Evolutionary conservation across 2,888 invertebrate species (phyloP).

Genomic region (Germaria angustata): DNA sequence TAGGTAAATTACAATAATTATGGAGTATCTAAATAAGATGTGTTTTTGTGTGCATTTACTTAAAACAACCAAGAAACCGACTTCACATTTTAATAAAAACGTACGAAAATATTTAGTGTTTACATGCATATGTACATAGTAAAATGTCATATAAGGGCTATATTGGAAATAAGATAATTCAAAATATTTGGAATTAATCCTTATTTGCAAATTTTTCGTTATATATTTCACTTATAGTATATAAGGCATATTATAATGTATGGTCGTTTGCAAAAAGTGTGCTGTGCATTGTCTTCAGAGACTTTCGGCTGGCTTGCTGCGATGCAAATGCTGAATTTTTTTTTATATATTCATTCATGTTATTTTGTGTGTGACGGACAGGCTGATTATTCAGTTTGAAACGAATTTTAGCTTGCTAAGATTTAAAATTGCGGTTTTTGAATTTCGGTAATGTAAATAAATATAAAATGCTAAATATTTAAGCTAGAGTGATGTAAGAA

Average conservation of each 20-base stretch:
- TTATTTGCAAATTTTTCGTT: too few relatives aligned
- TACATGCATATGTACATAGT: too few relatives aligned
- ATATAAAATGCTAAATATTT: neutral
- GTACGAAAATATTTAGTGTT: too few relatives aligned
- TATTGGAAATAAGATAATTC: too few relatives aligned
- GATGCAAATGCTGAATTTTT: constrained; percentile 68
- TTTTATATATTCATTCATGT: constrained; percentile 59
- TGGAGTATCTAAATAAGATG: neutral
- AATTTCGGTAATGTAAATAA: neutral
- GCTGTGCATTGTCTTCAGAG: constrained; percentile 59
- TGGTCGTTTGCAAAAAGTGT: constrained; percentile 66
- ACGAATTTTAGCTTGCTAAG: constrained; percentile 29
- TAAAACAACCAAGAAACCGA: too few relatives aligned
- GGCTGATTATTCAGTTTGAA: constrained; percentile 46
- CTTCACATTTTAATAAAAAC: too few relatives aligned
- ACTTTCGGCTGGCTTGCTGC: constrained; percentile 67
- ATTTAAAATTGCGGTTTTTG: constrained; percentile 41
- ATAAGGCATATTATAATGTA: too few relatives aligned
- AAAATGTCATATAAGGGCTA: too few relatives aligned
- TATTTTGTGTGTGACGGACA: constrained; percentile 42
- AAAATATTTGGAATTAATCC: too few relatives aligned
- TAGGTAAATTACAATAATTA: neutral
- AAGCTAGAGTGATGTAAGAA: constrained; percentile 37
- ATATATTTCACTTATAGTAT: too few relatives aligned
- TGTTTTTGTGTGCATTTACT: neutral